Base-by-base conservation (phyloP, 23 tunicate genomes). In the Clavelina lepadiformis region DNA sequence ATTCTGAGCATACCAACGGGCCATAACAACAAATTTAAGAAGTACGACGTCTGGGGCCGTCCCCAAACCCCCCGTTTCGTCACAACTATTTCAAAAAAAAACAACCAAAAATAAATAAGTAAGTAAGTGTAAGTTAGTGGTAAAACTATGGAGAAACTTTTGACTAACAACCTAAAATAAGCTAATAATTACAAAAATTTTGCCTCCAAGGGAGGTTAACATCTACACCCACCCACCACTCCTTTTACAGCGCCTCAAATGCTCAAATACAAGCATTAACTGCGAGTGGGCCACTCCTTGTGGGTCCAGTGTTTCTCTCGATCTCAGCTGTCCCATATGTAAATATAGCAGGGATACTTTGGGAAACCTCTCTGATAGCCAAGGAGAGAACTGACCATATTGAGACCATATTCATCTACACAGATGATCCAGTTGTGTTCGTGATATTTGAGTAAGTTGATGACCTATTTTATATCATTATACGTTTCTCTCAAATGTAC, bases 231-330 rank as follows among this genome's bases (percentile, higher is more conserved):
- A 59, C 30, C 24, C 31, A 13, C 8, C 35, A 59, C 19, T 29
- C 65, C 30, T 26, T 59, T 26, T 11, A 59, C 8, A 36, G 6
- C 35, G 30, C 5, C 31, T 13, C 36, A 59, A 59, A 59, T n/a
- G n/a, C n/a, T n/a, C n/a, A n/a, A n/a, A n/a, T n/a, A n/a, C n/a
- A n/a, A n/a, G n/a, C n/a, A n/a, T n/a, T n/a, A n/a, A n/a, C n/a
- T 28, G n/a, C 35, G 36, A 28, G 7, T 26, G 22, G 65, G 65
- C 65, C 22, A 59, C 65, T 59, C 65, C 36, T 27, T 28, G 18
- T 59, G 65, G 35, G 65, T 59, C 36, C 36, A 59, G 65, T 59
- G 65, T 59, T 59, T 59, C 36, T 59, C 36, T 59, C 36, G 22
- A 29, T 59, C 36, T 59, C n/a, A 27, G 59, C 59, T 53, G 15